A percentile compares a stretch with the other conserved stretches of the same genome.
These are phyloP conservation scores for Limonius californicus DNA, from an alignment of 1,140 invertebrate genomes.

Conservation along the genomic window DNA sequence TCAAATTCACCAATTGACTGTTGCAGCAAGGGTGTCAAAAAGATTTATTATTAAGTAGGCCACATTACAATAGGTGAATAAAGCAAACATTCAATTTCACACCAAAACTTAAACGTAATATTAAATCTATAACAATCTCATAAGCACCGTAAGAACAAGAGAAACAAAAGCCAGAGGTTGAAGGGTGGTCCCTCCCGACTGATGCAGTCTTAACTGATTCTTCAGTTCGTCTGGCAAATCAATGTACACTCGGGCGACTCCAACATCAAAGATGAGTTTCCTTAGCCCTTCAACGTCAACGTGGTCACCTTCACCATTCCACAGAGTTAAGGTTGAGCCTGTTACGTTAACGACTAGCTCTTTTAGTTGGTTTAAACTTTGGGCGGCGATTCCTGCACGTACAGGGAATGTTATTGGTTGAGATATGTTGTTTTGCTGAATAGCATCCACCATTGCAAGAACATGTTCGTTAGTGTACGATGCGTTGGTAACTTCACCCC, in stretches of 20 bases:
- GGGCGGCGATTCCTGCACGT: constrained; percentile 66
- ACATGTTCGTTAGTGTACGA: constrained; percentile 67
- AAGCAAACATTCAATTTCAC: too few relatives aligned
- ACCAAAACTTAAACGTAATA: too few relatives aligned
- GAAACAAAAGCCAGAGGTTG: too few relatives aligned
- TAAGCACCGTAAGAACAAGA: too few relatives aligned
- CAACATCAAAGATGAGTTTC: constrained; percentile 58
- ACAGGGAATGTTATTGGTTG: constrained; percentile 79
- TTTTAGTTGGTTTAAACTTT: constrained; percentile 56
- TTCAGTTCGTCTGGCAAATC: constrained; percentile 61
- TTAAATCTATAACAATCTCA: too few relatives aligned
- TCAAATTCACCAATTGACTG: too few relatives aligned
- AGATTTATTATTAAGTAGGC: too few relatives aligned
- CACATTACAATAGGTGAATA: too few relatives aligned
- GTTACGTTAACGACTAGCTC: constrained; percentile 51
- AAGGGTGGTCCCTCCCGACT: too few relatives aligned
- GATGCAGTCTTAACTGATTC: constrained; percentile 50
- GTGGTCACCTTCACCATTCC: constrained; percentile 60
- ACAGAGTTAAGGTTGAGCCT: constrained; percentile 65
- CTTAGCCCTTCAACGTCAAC: constrained; percentile 59
- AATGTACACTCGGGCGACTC: constrained; percentile 62
- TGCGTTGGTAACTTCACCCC: constrained; percentile 50
- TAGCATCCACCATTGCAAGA: constrained; percentile 64
- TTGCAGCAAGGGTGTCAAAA: too few relatives aligned
- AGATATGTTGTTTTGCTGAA: constrained; percentile 51